Percentiles rank a stretch among this genome's conserved stretches.
phyloP scores from a whole-genome alignment of 2,113 vertebrate genomes.

The Deroptyus accipitrinus region DNA sequence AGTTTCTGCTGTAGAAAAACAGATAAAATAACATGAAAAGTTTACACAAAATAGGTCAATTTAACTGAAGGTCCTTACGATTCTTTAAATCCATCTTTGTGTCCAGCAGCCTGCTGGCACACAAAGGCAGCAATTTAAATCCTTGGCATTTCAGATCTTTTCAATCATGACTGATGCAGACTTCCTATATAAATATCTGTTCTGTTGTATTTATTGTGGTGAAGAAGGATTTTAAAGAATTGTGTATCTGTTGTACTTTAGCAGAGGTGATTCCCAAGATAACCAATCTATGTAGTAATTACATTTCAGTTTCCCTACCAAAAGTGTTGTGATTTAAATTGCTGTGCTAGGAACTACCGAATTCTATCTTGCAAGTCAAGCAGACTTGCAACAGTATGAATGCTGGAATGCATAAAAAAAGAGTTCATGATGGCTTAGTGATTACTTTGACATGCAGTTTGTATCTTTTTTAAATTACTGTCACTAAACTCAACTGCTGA shows the following conservation, averaged over 20 bases:
- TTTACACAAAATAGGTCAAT: not conserved
- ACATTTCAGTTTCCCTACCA: not conserved
- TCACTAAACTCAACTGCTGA: slow-evolving; percentile 52
- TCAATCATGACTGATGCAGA: not conserved
- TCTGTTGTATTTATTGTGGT: not conserved
- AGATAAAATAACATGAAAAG: not conserved
- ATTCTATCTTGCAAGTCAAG: not conserved
- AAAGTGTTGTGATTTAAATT: not conserved
- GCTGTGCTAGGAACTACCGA: not conserved
- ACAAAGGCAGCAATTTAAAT: not conserved
- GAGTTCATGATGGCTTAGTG: not conserved
- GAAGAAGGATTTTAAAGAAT: not conserved
- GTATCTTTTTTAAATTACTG: slow-evolving; percentile 42
- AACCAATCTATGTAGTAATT: not conserved
- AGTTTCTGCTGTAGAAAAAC: not conserved
- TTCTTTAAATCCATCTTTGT: not conserved
- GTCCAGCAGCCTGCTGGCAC: not conserved
- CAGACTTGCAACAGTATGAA: not conserved
- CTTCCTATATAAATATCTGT: not conserved
- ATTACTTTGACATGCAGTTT: slow-evolving; percentile 11
- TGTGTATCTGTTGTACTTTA: not conserved
- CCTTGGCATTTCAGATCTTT: not conserved
- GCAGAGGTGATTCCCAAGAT: not conserved
- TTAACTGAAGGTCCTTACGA: not conserved
- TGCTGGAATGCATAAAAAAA: not conserved